A percentile compares a stretch with the other conserved stretches of the same genome.
These are phyloP conservation scores for Pseudomyrmex concolor DNA, from an alignment of 1,140 invertebrate species.

Conservation along the genomic window DNA sequence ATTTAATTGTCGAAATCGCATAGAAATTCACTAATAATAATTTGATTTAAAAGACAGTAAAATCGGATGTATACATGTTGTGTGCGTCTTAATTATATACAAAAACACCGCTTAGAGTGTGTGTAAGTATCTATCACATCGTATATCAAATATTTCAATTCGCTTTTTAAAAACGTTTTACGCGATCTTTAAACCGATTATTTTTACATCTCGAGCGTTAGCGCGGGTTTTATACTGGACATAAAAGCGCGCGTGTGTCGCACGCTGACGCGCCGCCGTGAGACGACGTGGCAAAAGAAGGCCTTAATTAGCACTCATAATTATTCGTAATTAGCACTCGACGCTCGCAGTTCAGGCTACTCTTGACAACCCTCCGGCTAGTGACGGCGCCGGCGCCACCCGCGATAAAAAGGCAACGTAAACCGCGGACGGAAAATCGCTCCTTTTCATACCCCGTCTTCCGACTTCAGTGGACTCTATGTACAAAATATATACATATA, in stretches of 20 bases:
- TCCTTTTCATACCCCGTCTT: constrained; percentile 55
- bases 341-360: constrained; percentile 62
- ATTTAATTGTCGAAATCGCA: not conserved
- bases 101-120: too few relatives aligned
- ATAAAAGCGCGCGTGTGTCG: constrained; percentile 57
- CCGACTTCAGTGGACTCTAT: constrained; percentile 45
- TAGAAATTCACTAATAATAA: not conserved
- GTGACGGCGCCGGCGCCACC: not conserved
- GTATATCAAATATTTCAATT: not conserved
- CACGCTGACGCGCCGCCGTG: constrained; percentile 57
- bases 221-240: constrained; percentile 61
- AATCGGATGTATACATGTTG: not conserved
- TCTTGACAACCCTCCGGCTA: constrained; percentile 42
- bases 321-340: constrained; percentile 81
- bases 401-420: constrained; percentile 54
- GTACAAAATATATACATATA: not conserved
- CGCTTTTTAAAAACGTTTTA: not conserved
- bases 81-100: not conserved
- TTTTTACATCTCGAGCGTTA: constrained; percentile 59
- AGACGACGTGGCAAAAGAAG: constrained; percentile 63
- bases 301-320: constrained; percentile 81
- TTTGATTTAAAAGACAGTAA: not conserved
- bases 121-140: not conserved
- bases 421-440: constrained; percentile 61
- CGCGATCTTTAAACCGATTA: constrained; percentile 49